These are phyloP conservation scores for Hypercompe scribonia DNA, from an alignment of 2,888 invertebrate genomes.

Conservation along the genomic window DNA sequence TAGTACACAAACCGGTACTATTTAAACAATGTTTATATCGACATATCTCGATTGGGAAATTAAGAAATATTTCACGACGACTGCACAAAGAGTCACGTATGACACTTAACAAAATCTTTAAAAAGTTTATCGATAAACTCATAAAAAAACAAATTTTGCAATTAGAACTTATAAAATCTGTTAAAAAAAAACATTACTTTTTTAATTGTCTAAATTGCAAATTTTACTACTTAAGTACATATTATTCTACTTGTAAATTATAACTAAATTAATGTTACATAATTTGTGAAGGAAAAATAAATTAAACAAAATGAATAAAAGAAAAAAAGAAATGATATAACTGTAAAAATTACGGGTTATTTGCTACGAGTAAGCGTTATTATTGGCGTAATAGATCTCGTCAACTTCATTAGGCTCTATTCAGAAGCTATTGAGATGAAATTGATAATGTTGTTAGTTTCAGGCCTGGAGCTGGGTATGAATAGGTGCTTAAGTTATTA, in stretches of 20 bases:
- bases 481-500: conserved; percentile 46
- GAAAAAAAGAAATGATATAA: conserved; percentile 32
- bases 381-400: conserved; percentile 40
- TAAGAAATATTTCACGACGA: neutral
- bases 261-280: neutral
- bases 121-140: too few species aligned
- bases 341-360: conserved; percentile 39
- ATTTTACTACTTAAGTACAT: neutral
- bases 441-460: conserved; percentile 46
- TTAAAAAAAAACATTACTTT: neutral
- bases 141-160: too few species aligned
- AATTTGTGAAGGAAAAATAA: conserved; percentile 9
- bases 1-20: neutral
- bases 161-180: too few species aligned
- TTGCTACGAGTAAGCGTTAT: conserved; percentile 42
- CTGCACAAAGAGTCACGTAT: neutral
- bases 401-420: conserved; percentile 48
- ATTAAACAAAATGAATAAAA: conserved; percentile 23
- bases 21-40: neutral
- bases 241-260: conserved; percentile 11
- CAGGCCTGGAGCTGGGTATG: conserved; percentile 36
- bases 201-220: neutral
- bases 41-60: neutral
- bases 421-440: conserved; percentile 48
- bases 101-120: too few species aligned